These are phyloP conservation scores for Patiria miniata DNA, from an alignment of 35 echinoderm and acorn worm species.

Conservation along the genomic window DNA sequence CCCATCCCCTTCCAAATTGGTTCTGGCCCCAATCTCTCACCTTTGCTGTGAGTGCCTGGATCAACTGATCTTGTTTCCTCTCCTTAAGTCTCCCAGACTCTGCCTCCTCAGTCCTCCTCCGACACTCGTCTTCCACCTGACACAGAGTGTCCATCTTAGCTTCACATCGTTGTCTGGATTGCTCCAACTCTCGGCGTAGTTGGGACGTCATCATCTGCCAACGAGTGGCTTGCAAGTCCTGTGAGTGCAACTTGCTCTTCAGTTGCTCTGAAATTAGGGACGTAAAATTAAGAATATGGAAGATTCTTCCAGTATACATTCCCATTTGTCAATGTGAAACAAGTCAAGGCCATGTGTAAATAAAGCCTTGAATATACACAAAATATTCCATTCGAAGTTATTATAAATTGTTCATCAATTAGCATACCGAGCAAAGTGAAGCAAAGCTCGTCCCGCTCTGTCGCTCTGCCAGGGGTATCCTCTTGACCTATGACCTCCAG, in stretches of 20 bases:
- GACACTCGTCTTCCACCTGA: not conserved
- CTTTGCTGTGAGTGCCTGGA: not conserved
- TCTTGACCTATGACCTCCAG: not conserved
- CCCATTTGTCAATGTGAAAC: too few relatives aligned
- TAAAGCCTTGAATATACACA: too few relatives aligned
- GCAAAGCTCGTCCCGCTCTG: not conserved
- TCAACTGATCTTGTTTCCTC: not conserved
- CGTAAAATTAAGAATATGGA: too few relatives aligned
- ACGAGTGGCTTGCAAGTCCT: not conserved
- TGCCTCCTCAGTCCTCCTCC: not conserved
- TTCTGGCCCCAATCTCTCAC: not conserved
- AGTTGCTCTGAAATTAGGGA: conserved; percentile 1
- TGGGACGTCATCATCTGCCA: not conserved
- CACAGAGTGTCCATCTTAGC: conserved; percentile 1
- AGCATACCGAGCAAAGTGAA: not conserved
- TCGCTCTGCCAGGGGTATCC: not conserved
- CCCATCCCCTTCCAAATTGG: too few relatives aligned
- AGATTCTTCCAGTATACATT: too few relatives aligned
- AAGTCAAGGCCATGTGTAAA: too few relatives aligned
- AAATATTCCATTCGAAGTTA: too few relatives aligned
- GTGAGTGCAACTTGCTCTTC: not conserved
- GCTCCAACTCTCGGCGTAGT: conserved; percentile 12
- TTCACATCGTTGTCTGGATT: not conserved
- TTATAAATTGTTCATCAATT: too few relatives aligned
- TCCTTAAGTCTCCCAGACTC: not conserved